phyloP scores from a whole-genome alignment of 2,888 invertebrate species.

The Cacoxenus indagator region DNA sequence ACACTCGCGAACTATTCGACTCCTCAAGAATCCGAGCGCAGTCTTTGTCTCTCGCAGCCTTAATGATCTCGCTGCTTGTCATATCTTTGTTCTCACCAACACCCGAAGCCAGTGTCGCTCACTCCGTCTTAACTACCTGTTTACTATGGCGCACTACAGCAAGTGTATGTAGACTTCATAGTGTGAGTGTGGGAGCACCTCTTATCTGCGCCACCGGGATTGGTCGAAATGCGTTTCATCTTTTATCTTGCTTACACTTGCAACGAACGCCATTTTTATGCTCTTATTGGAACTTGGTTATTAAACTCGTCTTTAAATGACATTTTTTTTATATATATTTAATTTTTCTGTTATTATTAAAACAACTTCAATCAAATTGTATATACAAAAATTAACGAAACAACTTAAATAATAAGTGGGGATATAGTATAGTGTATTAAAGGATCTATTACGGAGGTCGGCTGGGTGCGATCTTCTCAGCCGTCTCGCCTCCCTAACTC shows the following conservation, averaged over 20 bases:
- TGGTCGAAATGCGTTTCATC: background rate
- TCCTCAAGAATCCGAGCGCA: constrained; percentile 51
- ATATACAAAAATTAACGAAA: no score
- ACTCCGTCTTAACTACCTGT: constrained; percentile 27
- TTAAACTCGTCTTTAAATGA: no score
- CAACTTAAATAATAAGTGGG: no score
- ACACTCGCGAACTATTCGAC: constrained; percentile 36
- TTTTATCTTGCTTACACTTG: background rate
- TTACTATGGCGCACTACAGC: background rate
- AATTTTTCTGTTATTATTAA: background rate
- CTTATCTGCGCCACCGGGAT: background rate
- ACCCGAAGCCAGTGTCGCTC: constrained; percentile 22
- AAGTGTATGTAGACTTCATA: background rate
- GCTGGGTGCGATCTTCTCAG: no score
- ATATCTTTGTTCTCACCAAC: constrained; percentile 21
- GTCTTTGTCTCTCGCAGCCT: constrained; percentile 28
- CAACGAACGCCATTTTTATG: constrained; percentile 5
- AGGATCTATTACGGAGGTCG: no score
- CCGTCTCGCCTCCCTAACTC: no score
- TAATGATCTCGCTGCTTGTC: constrained; percentile 36
- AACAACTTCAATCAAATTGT: no score
- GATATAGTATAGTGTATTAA: no score
- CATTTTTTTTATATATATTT: no score
- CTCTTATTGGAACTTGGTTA: background rate
- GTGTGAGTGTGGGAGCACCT: background rate